Conservation (phyloP, 2,797 vertebrate genomes). For the Myiotriccus ornatus region DNA sequence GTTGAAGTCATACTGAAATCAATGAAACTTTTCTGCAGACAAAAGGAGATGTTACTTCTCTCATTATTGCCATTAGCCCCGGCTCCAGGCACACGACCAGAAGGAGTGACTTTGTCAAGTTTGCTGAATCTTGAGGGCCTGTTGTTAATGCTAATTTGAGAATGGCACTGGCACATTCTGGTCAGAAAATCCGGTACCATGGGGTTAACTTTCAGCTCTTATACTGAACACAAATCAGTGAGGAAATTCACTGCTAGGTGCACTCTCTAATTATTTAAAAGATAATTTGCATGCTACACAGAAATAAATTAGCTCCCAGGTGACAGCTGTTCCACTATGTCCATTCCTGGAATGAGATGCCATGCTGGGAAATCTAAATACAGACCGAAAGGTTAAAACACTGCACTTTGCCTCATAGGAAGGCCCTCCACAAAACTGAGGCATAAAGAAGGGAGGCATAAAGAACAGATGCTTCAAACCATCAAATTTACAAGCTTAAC, state of each 20-base stretch:
- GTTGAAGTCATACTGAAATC: background rate
- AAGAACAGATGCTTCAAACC: background rate
- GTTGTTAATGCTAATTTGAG: conserved; percentile 37
- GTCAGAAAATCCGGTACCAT: conserved; percentile 34
- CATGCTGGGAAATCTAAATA: conserved; percentile 39
- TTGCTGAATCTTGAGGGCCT: background rate
- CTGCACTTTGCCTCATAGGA: background rate
- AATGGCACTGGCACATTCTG: background rate
- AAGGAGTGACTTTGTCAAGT: background rate
- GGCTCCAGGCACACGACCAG: fast-evolving
- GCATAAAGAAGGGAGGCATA: background rate
- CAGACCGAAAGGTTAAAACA: conserved; percentile 22
- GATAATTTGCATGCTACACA: conserved; percentile 64
- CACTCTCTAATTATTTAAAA: conserved; percentile 64
- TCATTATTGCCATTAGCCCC: background rate
- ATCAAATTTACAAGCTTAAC: background rate
- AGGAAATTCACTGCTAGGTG: conserved; percentile 60
- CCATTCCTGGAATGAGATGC: conserved; percentile 45
- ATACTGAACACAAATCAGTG: background rate
- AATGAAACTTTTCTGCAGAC: background rate
- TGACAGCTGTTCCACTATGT: conserved; percentile 55
- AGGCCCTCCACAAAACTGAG: background rate
- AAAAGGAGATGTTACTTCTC: background rate
- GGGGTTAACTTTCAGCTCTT: conserved; percentile 35
- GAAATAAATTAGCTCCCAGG: conserved; percentile 69